Base-by-base conservation (phyloP, 2,888 invertebrate species). In the Eristalis intricaria region DNA sequence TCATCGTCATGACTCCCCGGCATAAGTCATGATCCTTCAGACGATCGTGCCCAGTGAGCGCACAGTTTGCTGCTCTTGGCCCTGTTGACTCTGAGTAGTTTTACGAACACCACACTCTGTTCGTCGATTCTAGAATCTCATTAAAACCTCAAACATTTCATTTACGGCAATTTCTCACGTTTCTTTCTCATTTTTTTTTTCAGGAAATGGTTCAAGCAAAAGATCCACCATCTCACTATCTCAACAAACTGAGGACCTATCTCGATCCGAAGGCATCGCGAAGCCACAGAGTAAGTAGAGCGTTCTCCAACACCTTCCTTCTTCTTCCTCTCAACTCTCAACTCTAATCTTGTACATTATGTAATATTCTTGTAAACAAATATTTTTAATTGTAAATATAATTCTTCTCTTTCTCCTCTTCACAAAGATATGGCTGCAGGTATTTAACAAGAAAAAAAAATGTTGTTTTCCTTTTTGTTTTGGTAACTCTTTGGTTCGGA, bases 161-260 rank as follows among this genome's bases (percentile, higher is more conserved):
- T n/a, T n/a, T n/a, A n/a, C n/a, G n/a, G n/a, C n/a, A n/a, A n/a
- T 10, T 32, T 38, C 13, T 38, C 11, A 35, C 11, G 1, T 60
- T 23, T 29, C n/a, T 66, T 64, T 23, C 11, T 56, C 23, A 0
- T 56, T 70, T 29, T 23, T 50, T 89, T 90, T 95, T 95, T 26
- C 93, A 99, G 97, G 99, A 99, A 95, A 96, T 97, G 95, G 98
- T 99, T 90, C 98, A 98, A 92, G 99, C 98, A n/a, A 99, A 99
- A 94, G 98, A 99, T 93, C 97, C 99, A 69, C 99, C 99, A 68
- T 95, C 97, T 78, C 98, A 98, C 94, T 99, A 99, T 95, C 95
- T 99, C 92, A 97, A 97, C 93, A 99, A 99, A 94, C 94, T 99
- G 90, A 95, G 97, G 90, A 98, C 98, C 8, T 99, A 99, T 94